phyloP scores from a whole-genome alignment of 2,113 vertebrate genomes.

The Redunca redunca region DNA sequence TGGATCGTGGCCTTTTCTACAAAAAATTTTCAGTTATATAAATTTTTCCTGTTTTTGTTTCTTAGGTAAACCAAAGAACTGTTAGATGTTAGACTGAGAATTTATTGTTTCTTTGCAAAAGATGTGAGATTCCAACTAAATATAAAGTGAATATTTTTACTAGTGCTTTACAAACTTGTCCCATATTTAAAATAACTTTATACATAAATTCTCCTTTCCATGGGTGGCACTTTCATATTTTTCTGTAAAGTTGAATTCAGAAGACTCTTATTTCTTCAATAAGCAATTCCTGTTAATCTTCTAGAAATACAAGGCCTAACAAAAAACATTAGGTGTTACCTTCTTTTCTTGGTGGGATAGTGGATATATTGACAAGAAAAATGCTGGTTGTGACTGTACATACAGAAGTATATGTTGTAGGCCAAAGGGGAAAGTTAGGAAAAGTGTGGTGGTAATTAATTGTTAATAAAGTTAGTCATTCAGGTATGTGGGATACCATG shows the following conservation, averaged over 20 bases:
- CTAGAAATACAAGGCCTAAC: not conserved
- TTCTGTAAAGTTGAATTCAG: not conserved
- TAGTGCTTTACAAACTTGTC: slow-evolving; percentile 6
- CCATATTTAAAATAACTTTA: slow-evolving; percentile 14
- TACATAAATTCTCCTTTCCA: not conserved
- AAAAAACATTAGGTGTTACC: not conserved
- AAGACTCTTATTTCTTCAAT: not conserved
- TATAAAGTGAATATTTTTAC: slow-evolving; percentile 8
- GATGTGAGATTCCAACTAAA: not conserved
- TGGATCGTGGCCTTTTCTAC: not conserved
- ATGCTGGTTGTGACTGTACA: not conserved
- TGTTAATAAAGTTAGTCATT: not conserved
- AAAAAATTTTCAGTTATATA: not conserved
- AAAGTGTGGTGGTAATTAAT: not conserved
- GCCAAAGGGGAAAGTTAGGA: not conserved
- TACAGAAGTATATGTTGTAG: not conserved
- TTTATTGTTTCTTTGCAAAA: slow-evolving; percentile 17
- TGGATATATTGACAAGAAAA: not conserved
- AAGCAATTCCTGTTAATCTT: not conserved
- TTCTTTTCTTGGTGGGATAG: not conserved
- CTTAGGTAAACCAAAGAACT: slow-evolving; percentile 18
- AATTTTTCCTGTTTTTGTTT: slow-evolving; percentile 32
- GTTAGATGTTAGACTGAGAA: slow-evolving; percentile 5
- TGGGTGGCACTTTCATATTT: slow-evolving; percentile 4
- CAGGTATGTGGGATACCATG: not conserved